Conservation (phyloP, 1,140 invertebrate genomes). For the Venustaconcha ellipsiformis region DNA sequence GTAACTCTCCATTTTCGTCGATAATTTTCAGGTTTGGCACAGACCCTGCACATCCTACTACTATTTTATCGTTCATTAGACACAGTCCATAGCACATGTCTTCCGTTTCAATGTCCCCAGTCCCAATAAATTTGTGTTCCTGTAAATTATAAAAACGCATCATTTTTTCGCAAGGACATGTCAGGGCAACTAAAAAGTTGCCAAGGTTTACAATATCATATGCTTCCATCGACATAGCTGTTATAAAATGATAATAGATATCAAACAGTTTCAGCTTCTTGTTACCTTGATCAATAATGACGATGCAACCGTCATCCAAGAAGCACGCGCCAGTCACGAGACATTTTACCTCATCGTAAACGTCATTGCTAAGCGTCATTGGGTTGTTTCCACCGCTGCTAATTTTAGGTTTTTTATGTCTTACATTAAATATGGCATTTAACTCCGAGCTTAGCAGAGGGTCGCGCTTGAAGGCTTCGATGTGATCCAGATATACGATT, state of each 20-base stretch:
- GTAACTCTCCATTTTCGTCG: background rate
- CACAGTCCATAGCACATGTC: conserved; percentile 22
- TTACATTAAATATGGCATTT: conserved; percentile 13
- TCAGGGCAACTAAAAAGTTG: conserved; percentile 9
- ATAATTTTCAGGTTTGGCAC: background rate
- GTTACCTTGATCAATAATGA: conserved; percentile 13
- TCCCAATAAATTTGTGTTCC: background rate
- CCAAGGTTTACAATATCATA: conserved; percentile 15
- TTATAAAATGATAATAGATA: conserved; percentile 3
- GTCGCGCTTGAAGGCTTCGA: conserved; percentile 9
- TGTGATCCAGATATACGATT: conserved; percentile 8
- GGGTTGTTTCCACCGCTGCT: background rate
- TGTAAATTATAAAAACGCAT: conserved; percentile 4
- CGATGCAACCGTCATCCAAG: conserved; percentile 1
- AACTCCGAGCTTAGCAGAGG: conserved; percentile 4
- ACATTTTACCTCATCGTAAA: background rate
- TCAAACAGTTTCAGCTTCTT: conserved; percentile 15
- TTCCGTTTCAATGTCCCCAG: background rate
- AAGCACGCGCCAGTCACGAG: conserved; percentile 12
- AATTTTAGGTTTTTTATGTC: background rate
- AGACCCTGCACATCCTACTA: background rate
- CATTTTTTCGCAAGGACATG: conserved; percentile 3
- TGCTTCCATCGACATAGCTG: background rate
- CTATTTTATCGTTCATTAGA: conserved; percentile 5
- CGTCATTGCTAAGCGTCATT: background rate